Percentiles rank a stretch among this genome's conserved stretches.
Evolutionary conservation across 37 sponge, comb jelly and placozoan genomes (phyloP).

Genomic region (Diacarnus erythraeanus): DNA sequence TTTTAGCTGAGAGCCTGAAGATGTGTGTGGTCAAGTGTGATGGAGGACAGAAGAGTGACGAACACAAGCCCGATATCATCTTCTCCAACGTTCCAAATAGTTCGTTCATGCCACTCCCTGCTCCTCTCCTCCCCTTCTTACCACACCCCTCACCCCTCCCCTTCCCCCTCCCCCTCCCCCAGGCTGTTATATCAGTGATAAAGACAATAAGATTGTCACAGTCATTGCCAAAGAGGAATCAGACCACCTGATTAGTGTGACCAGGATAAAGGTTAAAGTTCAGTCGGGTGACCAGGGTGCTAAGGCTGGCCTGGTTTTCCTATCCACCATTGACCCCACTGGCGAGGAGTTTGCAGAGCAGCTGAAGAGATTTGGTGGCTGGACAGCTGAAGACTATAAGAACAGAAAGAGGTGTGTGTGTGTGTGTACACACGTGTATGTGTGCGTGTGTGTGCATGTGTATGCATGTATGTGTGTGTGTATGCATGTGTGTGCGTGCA

Average conservation of each 20-base stretch:
- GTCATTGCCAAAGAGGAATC: conserved; percentile 34
- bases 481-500: too few species aligned
- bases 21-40: conserved; percentile 34
- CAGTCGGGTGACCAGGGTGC: conserved; percentile 37
- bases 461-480: too few species aligned
- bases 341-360: conserved; percentile 21
- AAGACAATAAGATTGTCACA: conserved; percentile 51
- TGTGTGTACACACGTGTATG: too few species aligned
- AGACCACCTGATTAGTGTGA: conserved; percentile 2
- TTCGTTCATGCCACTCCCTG: background rate
- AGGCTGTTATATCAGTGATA: conserved; percentile 45
- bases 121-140: background rate
- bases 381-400: conserved; percentile 47
- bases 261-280: conserved; percentile 45
- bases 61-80: conserved; percentile 20
- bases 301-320: conserved; percentile 35
- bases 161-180: background rate
- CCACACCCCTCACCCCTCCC: background rate
- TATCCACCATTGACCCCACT: conserved; percentile 13
- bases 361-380: conserved; percentile 19
- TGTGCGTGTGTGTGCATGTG: too few species aligned
- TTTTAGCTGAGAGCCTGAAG: conserved; percentile 40
- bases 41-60: conserved; percentile 46
- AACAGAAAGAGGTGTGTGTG: too few species aligned
- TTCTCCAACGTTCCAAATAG: conserved; percentile 14